Base-by-base conservation (phyloP, 1,140 invertebrate species). In the Vanessa tameamea region DNA sequence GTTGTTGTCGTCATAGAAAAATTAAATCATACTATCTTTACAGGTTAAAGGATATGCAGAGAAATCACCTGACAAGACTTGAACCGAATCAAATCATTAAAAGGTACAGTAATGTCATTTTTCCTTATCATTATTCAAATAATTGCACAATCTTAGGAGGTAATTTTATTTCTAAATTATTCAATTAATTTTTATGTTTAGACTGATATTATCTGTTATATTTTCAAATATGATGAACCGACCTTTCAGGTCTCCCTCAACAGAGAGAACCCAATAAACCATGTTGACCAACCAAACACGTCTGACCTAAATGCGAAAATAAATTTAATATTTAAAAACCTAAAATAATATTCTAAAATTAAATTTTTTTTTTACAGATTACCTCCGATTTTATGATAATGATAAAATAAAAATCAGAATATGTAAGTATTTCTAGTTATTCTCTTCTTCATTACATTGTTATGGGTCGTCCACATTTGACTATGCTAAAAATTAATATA, bases 231-330 rank as follows among this genome's bases (percentile, higher is more conserved):
- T 88, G 87, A 88, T 88, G 85, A 87, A 78, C 73, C 64, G 82
- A 83, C 86, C 81, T 80, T 80, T 84, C 84, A 86, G 86, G 86
- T 87, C 88, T 91, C 88, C 88, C 89, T 91, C 88, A 82, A 78
- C 89, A 91, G 89, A 91, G 89, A 20, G 89, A 91, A 91, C 89
- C 89, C 88, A 90, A 75, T 69, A 64, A 69, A 91, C 83, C 83
- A 87, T 91, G 89, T 91, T 91, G 89, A 91, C 88, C 82, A 86
- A 74, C 51, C 47, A 82, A 50, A 57, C 78, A 43, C 81, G 89
- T 89, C 87, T 89, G 87, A 89, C 84, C 69, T 20, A 47, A 31
- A 7, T 13, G 26, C 26, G 5, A 1, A 50, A 16, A 55, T 55
- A 16, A 3, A 55, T 55, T 16, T n/a, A 20, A 20, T 55, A 5